Evolutionary conservation across 2,888 invertebrate genomes (phyloP), one percentile per base, ranked within the genome.

Genomic region (Cabera pusaria): DNA sequence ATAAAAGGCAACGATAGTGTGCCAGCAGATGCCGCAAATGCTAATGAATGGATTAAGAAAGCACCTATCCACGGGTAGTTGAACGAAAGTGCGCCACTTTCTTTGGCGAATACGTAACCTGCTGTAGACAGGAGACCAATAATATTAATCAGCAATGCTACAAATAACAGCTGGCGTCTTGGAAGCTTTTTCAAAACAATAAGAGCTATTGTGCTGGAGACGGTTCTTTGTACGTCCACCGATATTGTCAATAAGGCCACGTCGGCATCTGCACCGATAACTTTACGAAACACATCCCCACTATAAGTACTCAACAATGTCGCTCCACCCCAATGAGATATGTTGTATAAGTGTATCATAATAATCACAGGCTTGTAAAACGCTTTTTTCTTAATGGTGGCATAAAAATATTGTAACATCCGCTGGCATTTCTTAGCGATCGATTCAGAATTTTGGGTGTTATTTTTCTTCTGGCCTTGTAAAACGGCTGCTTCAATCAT

Each of bases 1-100:
- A 92, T 88, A 83, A 92, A 93, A 0, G 92, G 91, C 25, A 93
- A 56, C 0, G 92, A 90, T 1, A 90, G 8, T 0, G 44, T 24
- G 0, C 46, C 46, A 1, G 28, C 29, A 2, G 46, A 35, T 3
- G 40, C 26, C n/a, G 46, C 18, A 16, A 43, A 43, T 25, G 39
- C 26, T 65, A 16, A 86, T 55, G 27, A 21, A 16, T 47, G 46
- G 3, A 21, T 32, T 9, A 45, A 12, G 1, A 28, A 0, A 1
- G 28, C 6, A 3, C 64, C 65, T 2, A 69, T 51, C 2, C 47
- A 11, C 0, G 57, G 54, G 24, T 58, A 48, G 10, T 62, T 60
- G 12, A 54, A 56, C 0, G 54, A 45, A 1, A 68, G 31, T n/a
- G 45, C 17, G 1, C 28, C 17, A n/a, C 50, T 34, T 0, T 29